Evolutionary conservation across 2,797 vertebrate species (phyloP).

Genomic region (Typhlichthys eigenmanni): DNA sequence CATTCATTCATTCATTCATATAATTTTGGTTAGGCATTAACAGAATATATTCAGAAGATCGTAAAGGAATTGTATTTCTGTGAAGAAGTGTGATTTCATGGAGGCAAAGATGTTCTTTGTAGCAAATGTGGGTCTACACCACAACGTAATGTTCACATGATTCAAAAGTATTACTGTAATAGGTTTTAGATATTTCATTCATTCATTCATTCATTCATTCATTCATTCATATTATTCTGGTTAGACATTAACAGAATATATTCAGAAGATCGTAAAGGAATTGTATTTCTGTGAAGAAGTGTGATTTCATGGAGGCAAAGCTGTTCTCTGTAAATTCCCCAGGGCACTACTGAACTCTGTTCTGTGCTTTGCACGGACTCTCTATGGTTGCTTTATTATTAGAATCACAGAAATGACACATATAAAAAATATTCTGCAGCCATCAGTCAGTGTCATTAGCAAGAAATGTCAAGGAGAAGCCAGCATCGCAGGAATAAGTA

Average conservation of each 20-base stretch:
- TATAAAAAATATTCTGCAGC: constrained; percentile 22
- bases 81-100: too few species aligned
- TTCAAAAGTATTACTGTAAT: too few species aligned
- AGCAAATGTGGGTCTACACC: background rate
- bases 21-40: background rate
- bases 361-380: constrained; percentile 21
- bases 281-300: too few species aligned
- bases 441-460: constrained; percentile 54
- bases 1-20: too few species aligned
- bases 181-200: too few species aligned
- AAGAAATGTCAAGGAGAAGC: constrained; percentile 66
- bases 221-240: too few species aligned
- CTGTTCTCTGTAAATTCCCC: background rate
- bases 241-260: too few species aligned
- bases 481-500: constrained; percentile 35
- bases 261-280: too few species aligned
- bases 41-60: too few species aligned
- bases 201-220: too few species aligned
- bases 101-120: background rate
- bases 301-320: background rate
- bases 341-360: constrained; percentile 18
- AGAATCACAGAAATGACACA: constrained; percentile 37
- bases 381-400: constrained; percentile 45
- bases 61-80: too few species aligned
- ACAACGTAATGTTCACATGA: too few species aligned